phyloP scores from a whole-genome alignment of 2,888 invertebrate species.

The Tipula vernalis region DNA sequence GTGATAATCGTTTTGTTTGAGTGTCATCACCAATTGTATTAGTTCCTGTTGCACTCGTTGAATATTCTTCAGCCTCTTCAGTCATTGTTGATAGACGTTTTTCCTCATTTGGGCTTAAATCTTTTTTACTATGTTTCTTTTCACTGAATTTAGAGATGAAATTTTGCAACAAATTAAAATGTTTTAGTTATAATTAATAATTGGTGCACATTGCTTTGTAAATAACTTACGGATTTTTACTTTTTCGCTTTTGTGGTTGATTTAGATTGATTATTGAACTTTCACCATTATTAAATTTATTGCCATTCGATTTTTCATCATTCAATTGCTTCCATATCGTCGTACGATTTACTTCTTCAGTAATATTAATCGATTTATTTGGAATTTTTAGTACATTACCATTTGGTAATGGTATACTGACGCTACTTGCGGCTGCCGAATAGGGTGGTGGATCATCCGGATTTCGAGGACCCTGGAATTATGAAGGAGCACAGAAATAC shows the following conservation, averaged over 20 bases:
- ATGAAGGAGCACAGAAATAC: not conserved
- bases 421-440: conserved; percentile 19
- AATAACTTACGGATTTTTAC: conserved; percentile 10
- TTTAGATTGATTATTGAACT: not conserved
- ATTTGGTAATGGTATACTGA: conserved; percentile 78
- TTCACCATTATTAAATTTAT: not conserved
- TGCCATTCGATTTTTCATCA: conserved; percentile 34
- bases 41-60: conserved; percentile 30
- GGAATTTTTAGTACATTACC: conserved; percentile 87
- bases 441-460: not conserved
- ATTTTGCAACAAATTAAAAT: no score
- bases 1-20: conserved; percentile 12
- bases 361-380: conserved; percentile 72
- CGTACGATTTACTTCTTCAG: conserved; percentile 86
- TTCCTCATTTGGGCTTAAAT: conserved; percentile 32
- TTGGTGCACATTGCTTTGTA: not conserved
- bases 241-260: conserved; percentile 31
- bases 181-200: no score
- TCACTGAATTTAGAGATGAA: conserved; percentile 11
- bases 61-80: conserved; percentile 72
- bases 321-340: conserved; percentile 91
- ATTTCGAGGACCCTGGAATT: not conserved
- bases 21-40: conserved; percentile 9
- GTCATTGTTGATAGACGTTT: conserved; percentile 72
- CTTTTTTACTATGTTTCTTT: conserved; percentile 32